phyloP scores from a whole-genome alignment of 2,888 invertebrate species.

The Pristionchus entomophagus region DNA sequence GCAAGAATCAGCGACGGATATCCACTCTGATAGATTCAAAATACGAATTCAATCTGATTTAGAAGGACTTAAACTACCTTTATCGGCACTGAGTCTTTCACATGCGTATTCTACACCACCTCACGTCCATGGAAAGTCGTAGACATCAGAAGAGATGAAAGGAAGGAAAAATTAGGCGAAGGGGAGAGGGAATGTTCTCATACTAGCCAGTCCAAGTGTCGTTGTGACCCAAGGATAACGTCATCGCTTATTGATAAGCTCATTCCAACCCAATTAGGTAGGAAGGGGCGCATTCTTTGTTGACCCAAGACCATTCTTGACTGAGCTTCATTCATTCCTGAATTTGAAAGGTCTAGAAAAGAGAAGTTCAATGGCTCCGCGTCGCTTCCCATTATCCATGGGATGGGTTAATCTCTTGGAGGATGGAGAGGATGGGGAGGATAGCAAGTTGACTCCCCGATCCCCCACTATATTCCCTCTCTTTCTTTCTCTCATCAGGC shows the following conservation, averaged over 20 bases:
- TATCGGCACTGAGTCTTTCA: background rate
- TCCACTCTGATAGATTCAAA: too few species aligned
- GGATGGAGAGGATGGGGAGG: background rate
- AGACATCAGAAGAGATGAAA: background rate
- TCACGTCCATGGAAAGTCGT: background rate
- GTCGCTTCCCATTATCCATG: background rate
- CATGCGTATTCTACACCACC: background rate
- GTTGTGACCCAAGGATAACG: background rate
- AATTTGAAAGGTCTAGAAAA: too few species aligned
- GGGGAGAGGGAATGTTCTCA: background rate
- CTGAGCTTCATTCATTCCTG: background rate
- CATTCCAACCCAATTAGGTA: conserved; percentile 24
- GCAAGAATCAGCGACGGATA: background rate
- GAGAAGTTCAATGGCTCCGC: background rate
- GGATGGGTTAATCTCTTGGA: background rate
- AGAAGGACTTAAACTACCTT: background rate
- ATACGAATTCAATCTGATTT: too few species aligned
- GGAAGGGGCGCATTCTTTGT: conserved; percentile 23
- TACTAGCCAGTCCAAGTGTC: background rate
- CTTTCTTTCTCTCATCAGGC: background rate
- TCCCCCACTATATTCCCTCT: background rate
- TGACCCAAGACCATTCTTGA: background rate
- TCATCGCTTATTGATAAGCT: background rate
- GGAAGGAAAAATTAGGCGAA: background rate
- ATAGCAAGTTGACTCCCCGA: background rate